These are phyloP conservation scores for Tauraco hartlaubi DNA, from an alignment of 2,797 vertebrate species.

Conservation along the genomic window DNA sequence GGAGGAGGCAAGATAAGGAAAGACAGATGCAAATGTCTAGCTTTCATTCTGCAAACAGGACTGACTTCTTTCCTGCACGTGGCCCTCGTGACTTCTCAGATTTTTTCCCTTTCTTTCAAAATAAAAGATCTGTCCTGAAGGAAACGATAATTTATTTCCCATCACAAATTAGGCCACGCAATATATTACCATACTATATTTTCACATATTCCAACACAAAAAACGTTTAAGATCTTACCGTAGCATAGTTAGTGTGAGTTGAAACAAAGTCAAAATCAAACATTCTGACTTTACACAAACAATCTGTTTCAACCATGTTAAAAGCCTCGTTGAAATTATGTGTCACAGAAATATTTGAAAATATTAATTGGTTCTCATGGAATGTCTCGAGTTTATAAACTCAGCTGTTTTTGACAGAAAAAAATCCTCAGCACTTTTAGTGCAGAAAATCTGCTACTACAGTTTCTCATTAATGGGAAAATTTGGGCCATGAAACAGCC, in stretches of 20 bases:
- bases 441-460: slow-evolving; percentile 23
- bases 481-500: background rate
- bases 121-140: background rate
- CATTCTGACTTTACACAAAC: slow-evolving; percentile 43
- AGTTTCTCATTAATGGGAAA: background rate
- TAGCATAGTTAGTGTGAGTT: background rate
- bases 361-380: slow-evolving; percentile 34
- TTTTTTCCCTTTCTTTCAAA: background rate
- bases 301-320: slow-evolving; percentile 54
- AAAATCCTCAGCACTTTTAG: background rate
- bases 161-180: background rate
- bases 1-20: background rate
- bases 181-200: background rate
- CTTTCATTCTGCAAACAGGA: background rate
- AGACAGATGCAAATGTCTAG: background rate
- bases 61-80: background rate
- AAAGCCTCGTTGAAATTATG: slow-evolving; percentile 17
- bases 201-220: slow-evolving; percentile 2
- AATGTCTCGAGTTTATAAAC: background rate
- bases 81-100: background rate
- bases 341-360: slow-evolving; percentile 51
- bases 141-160: background rate
- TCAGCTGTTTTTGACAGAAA: background rate
- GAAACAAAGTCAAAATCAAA: slow-evolving; percentile 56
- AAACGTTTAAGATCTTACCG: slow-evolving; percentile 16